Base-by-base conservation (phyloP, 2,888 invertebrate genomes). In the Bombylius discolor region DNA sequence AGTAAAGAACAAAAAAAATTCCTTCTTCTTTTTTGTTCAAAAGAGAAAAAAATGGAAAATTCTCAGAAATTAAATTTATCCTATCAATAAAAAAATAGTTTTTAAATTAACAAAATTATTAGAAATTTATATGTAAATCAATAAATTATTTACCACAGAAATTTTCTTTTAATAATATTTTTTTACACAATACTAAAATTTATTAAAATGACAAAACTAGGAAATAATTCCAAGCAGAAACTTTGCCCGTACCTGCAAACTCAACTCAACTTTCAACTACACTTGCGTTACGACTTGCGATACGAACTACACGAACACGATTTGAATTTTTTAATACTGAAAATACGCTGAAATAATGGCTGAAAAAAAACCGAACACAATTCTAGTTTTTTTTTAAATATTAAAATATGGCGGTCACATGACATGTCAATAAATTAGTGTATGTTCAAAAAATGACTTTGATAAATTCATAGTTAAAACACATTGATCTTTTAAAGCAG, bases 271-370 rank as follows among this genome's bases (percentile, higher is more conserved):
- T 36, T 8, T 36, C 34, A 36, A 36, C 34, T 36, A 36, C 34
- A 36, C 34, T 36, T 71, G 69, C 70, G 72, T 69, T 65, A 64
- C 64, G 63, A 66, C 63, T n/a, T 23, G 3, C 23, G 23, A 23
- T 70, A 70, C 68, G 70, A 70, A 70, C 70, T 69, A 67, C 65
- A 66, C 66, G 23, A 23, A 3, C 23, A 23, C 23, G 23, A 23
- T 23, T 23, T 23, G 23, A 23, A 23, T 23, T 23, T n/a, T 23
- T 23, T 23, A 23, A 23, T 23, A 23, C 23, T 23, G 23, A 23
- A 23, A 23, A 23, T 23, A 23, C 23, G 23, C 23, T 23, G 3
- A 23, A 23, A 23, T 23, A 23, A 62, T 65, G 64, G 34, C 34
- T 7, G 7, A 36, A 36, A 8, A 36, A 36, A 36, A 5, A 8